Conservation (phyloP, 2,797 vertebrate genomes). For the Amblyraja radiata region DNA sequence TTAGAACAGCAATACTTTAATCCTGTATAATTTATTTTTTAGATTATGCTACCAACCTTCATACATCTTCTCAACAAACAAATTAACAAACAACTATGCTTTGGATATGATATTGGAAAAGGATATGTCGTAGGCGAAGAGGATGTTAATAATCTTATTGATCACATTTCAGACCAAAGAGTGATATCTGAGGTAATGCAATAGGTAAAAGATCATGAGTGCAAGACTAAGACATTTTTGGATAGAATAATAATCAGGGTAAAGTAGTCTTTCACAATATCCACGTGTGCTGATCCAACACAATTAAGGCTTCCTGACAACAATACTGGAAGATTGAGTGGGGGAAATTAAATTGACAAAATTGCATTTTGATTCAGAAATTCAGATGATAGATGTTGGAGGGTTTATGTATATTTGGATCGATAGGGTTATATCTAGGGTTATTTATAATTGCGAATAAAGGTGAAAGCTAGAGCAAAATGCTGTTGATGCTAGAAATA, state of each 20-base stretch:
- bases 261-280: neutral
- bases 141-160: constrained; percentile 41
- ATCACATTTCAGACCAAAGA: constrained; percentile 42
- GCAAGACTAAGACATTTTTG: neutral
- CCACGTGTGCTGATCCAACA: neutral
- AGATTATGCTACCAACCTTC: constrained; percentile 41
- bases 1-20: neutral
- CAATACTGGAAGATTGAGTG: neutral
- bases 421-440: too few relatives aligned
- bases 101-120: constrained; percentile 43
- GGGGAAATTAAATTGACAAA: neutral
- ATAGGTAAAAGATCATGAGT: neutral
- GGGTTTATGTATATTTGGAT: too few relatives aligned
- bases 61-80: constrained; percentile 40
- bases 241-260: neutral
- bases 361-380: neutral
- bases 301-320: neutral
- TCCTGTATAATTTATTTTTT: neutral
- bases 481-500: too few relatives aligned
- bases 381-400: neutral
- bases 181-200: constrained; percentile 39
- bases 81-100: constrained; percentile 43
- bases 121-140: constrained; percentile 42
- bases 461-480: too few relatives aligned
- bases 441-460: too few relatives aligned